Base-by-base conservation (phyloP, 2,113 vertebrate species). In the Hiodon alosoides region DNA sequence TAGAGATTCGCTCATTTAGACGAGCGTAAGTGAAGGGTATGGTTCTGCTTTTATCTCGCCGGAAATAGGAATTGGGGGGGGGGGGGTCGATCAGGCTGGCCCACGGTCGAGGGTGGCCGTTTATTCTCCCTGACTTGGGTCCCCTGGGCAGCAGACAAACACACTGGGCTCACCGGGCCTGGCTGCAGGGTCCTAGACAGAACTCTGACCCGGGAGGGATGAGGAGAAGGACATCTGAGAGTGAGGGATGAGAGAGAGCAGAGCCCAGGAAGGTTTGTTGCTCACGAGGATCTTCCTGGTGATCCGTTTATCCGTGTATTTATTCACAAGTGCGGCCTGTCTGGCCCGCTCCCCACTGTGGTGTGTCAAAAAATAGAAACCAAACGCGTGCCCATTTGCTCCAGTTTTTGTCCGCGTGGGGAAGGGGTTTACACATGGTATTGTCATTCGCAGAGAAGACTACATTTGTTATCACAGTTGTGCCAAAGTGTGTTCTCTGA, bases 91-190 rank as follows among this genome's bases (percentile, higher is more conserved):
- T 79, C 46, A 65, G 74, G 78, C 77, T 79, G 48, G 16, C 61
- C 11, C 76, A 75, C 51, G 69, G 72, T 69, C 66, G 69, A 73
- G 74, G 79, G 78, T 68, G 73, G 73, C 69, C 72, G 72, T 78
- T 81, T 83, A 75, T 81, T 85, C 85, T 85, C 77, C 76, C 77
- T 81, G 76, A 72, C 80, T 81, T 61, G 77, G 66, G 76, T 59
- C 57, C 74, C 72, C 69, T 80, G 79, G 81, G 85, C 84, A 84
- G 61, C 80, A 78, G 83, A 86, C 83, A 83, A 74, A 80, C 76
- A 67, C 74, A 80, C 72, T 60, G 81, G 78, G 83, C 82, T 76
- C 79, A 78, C 80, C 81, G 83, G 81, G 31, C 31, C 86, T 86
- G 82, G 76, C 75, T 79, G 77, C 77, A 74, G 80, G 72, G 72